Conservation (phyloP, 2,113 vertebrate genomes). For the Mustelus asterias region DNA sequence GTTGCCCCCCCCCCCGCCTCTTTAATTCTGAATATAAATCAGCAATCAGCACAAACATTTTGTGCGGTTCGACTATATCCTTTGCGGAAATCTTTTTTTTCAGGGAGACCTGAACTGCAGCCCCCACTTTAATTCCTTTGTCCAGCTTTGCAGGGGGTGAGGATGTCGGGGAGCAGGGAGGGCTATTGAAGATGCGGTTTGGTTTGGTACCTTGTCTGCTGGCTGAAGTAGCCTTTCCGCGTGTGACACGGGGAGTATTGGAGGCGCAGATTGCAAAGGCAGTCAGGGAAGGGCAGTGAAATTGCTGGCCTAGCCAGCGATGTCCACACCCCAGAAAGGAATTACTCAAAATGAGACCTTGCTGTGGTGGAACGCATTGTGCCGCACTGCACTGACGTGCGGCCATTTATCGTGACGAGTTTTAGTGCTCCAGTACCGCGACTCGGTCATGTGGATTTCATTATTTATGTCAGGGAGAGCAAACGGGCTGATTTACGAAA, state of each 20-base stretch:
- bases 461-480: background rate
- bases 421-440: background rate
- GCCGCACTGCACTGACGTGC: background rate
- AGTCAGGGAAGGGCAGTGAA: no score
- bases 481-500: background rate
- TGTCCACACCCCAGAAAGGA: no score
- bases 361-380: background rate
- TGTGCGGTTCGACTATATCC: background rate
- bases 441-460: background rate
- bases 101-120: background rate
- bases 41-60: background rate
- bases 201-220: background rate
- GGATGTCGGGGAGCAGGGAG: background rate
- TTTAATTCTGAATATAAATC: background rate
- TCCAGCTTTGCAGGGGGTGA: background rate
- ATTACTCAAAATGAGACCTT: background rate
- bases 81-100: background rate
- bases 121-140: background rate
- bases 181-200: background rate
- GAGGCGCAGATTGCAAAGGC: background rate
- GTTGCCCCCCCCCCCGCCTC: background rate
- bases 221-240: background rate
- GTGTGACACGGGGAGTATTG: background rate
- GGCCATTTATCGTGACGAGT: background rate
- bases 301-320: no score